Percentiles rank a stretch among this genome's conserved stretches.
Conservation (phyloP, 2,797 vertebrate genomes). For the Brachyalestes nurse region DNA sequence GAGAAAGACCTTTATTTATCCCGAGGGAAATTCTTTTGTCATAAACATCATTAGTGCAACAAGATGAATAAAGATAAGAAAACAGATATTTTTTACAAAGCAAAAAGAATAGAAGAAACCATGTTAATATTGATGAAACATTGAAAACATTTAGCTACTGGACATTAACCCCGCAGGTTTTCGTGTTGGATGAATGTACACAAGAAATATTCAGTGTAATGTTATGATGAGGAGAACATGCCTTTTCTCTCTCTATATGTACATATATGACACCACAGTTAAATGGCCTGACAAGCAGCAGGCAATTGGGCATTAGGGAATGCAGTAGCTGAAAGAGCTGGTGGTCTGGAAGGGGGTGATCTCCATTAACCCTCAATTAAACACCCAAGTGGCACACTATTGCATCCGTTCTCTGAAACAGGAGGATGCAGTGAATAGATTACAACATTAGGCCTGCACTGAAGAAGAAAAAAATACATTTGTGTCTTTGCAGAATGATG, state of each 20-base stretch:
- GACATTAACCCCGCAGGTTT: too few species aligned
- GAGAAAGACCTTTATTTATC: too few species aligned
- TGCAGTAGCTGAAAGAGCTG: background rate
- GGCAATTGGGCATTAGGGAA: background rate
- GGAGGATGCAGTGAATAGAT: background rate
- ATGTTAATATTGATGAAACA: too few species aligned
- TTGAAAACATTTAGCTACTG: too few species aligned
- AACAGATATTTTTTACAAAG: too few species aligned
- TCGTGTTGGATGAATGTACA: too few species aligned
- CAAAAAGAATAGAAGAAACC: too few species aligned
- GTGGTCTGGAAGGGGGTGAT: conserved; percentile 17
- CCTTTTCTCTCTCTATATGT: too few species aligned
- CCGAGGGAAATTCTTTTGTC: too few species aligned
- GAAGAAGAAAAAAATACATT: background rate
- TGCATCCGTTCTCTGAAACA: conserved; percentile 6
- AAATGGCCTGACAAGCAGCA: background rate
- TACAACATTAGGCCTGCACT: background rate
- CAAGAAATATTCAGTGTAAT: background rate
- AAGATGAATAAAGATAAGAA: too few species aligned
- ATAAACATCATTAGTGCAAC: too few species aligned
- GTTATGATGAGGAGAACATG: too few species aligned
- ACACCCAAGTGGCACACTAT: background rate
- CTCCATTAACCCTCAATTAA: conserved; percentile 30
- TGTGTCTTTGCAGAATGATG: background rate
- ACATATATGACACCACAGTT: background rate